These are phyloP conservation scores for Melanophora roralis DNA, from an alignment of 2,888 invertebrate genomes.

Conservation along the genomic window DNA sequence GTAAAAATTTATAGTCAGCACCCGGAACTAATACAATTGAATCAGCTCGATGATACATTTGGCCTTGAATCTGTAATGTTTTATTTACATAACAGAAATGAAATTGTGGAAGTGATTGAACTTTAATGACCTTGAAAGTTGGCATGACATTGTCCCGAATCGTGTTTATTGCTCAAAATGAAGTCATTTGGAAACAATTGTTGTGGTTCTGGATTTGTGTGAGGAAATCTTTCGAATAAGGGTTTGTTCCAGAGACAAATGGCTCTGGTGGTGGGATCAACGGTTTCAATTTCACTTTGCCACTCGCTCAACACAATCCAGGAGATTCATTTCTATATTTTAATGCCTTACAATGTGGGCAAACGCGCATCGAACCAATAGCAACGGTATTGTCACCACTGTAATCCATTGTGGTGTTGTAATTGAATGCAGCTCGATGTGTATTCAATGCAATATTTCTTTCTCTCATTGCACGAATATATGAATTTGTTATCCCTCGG, in stretches of 20 bases:
- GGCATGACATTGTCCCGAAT: conserved; percentile 15
- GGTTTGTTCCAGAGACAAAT: conserved; percentile 9
- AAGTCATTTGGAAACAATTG: conserved; percentile 27
- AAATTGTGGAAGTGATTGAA: neutral
- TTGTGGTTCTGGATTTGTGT: conserved; percentile 9
- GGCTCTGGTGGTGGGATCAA: conserved; percentile 31
- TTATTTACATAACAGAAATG: neutral
- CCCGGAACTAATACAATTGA: neutral
- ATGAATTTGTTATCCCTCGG: too few relatives aligned
- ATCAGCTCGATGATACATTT: too few relatives aligned
- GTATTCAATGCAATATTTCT: too few relatives aligned
- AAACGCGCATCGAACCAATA: conserved; percentile 32
- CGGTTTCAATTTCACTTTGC: conserved; percentile 34
- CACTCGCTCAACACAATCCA: conserved; percentile 23
- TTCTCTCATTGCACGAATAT: too few relatives aligned
- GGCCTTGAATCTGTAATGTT: too few relatives aligned
- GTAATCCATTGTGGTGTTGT: too few relatives aligned
- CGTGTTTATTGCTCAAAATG: conserved; percentile 15
- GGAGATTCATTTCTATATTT: conserved; percentile 10
- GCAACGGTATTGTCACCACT: conserved; percentile 1
- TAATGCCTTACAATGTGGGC: conserved; percentile 22
- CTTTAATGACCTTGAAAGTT: neutral
- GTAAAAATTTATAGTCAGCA: conserved; percentile 40
- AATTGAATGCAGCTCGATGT: too few relatives aligned
- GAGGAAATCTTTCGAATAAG: conserved; percentile 3